phyloP scores from a whole-genome alignment of 2,113 vertebrate species.

The Forbesichthys agassizii region DNA sequence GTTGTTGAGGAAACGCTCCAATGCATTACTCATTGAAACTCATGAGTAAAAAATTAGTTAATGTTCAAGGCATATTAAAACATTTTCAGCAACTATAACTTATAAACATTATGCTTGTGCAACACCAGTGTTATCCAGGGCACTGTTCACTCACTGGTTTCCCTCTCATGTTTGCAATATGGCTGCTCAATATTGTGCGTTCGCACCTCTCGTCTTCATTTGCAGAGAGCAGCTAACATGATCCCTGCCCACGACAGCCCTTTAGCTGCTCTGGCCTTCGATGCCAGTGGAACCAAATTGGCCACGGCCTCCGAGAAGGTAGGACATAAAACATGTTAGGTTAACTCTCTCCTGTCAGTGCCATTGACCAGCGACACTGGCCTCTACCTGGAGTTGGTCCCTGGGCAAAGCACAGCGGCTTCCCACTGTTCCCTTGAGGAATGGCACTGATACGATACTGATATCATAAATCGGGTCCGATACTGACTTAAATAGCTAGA shows the following conservation, averaged over 20 bases:
- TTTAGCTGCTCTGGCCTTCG: conserved; percentile 93
- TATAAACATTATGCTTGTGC: no score
- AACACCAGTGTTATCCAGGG: no score
- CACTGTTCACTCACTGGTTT: background rate
- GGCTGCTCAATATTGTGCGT: background rate
- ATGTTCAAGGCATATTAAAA: no score
- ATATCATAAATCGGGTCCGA: no score
- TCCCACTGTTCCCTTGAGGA: no score
- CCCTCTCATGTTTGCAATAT: background rate
- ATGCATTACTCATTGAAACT: no score
- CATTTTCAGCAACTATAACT: no score
- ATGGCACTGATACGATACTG: no score
- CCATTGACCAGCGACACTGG: background rate
- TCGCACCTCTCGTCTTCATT: background rate
- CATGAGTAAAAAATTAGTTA: no score
- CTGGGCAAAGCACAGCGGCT: no score
- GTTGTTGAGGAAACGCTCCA: no score
- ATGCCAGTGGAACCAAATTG: conserved; percentile 92
- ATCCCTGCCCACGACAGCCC: conserved; percentile 98
- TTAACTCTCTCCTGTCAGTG: background rate
- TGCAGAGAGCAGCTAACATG: conserved; percentile 96
- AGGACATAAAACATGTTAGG: background rate
- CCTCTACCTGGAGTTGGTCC: no score
- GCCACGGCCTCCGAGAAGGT: conserved; percentile 99
- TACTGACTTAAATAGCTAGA: background rate